phyloP scores from a whole-genome alignment of 2,888 invertebrate species.

The Xylocampa areola region DNA sequence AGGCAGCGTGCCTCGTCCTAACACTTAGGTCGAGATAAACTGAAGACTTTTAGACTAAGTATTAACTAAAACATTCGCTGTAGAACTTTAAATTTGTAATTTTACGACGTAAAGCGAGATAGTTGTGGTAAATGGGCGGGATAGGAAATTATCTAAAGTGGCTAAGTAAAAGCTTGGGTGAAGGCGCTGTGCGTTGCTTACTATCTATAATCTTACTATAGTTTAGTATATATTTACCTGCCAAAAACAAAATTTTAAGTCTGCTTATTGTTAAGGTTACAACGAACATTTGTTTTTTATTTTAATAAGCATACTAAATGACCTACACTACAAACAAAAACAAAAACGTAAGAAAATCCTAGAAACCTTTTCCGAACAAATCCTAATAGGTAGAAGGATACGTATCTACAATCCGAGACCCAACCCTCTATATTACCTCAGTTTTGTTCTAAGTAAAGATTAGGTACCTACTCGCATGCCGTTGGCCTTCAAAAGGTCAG shows the following conservation, averaged over 20 bases:
- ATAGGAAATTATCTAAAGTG: slow-evolving; percentile 9
- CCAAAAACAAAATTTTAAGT: no score
- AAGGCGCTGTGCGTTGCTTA: neutral
- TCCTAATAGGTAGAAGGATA: slow-evolving; percentile 37
- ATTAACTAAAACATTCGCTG: slow-evolving; percentile 35
- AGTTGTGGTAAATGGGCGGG: slow-evolving; percentile 21
- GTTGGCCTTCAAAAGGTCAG: slow-evolving; percentile 47
- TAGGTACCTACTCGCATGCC: slow-evolving; percentile 38
- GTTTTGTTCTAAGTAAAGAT: slow-evolving; percentile 45
- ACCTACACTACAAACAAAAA: neutral
- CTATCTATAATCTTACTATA: neutral
- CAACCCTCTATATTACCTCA: slow-evolving; percentile 43
- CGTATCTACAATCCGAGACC: slow-evolving; percentile 31
- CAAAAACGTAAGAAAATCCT: neutral
- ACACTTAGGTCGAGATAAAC: slow-evolving; percentile 45
- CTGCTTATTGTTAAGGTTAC: no score
- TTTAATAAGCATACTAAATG: no score
- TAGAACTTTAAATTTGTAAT: slow-evolving; percentile 44
- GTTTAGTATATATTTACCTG: no score
- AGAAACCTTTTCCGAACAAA: slow-evolving; percentile 28
- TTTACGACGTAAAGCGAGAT: slow-evolving; percentile 23
- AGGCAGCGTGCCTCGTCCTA: slow-evolving; percentile 18
- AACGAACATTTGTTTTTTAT: no score
- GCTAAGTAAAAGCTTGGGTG: neutral
- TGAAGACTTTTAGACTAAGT: slow-evolving; percentile 29